Percentiles rank a stretch among this genome's conserved stretches.
These are phyloP conservation scores for Thamnaconus septentrionalis DNA, from an alignment of 2,113 vertebrate species.

Conservation along the genomic window DNA sequence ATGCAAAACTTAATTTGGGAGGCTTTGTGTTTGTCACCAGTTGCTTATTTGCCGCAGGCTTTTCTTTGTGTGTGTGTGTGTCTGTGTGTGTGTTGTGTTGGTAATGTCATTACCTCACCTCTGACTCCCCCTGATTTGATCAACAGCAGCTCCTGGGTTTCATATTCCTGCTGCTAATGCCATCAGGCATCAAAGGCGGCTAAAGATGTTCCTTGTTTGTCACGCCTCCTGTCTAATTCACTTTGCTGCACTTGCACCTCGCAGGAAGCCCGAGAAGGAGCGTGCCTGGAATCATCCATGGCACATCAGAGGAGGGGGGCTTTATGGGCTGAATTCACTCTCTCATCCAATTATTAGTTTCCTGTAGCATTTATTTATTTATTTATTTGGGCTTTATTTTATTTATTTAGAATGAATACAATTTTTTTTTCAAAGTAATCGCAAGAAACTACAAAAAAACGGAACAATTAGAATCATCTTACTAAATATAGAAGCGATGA, in stretches of 20 bases:
- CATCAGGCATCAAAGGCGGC: constrained; percentile 52
- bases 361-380: too few relatives aligned
- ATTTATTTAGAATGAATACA: too few relatives aligned
- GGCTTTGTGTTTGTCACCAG: constrained; percentile 8
- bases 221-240: constrained; percentile 47
- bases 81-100: constrained; percentile 4
- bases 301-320: constrained; percentile 10
- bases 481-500: too few relatives aligned
- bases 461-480: too few relatives aligned
- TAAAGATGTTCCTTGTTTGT: constrained; percentile 53
- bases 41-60: constrained; percentile 2
- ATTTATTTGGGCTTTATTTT: too few relatives aligned
- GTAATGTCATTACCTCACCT: constrained; percentile 53
- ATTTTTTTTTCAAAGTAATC: too few relatives aligned
- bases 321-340: neutral
- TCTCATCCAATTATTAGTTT: too few relatives aligned
- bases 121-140: constrained; percentile 60
- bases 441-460: too few relatives aligned
- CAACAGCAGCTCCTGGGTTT: constrained; percentile 51
- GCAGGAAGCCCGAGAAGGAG: neutral
- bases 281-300: neutral
- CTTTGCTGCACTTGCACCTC: constrained; percentile 31
- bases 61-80: neutral
- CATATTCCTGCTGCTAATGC: constrained; percentile 42
- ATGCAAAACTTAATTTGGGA: neutral